These are phyloP conservation scores for Lithophane semibrunnea DNA, from an alignment of 2,888 invertebrate genomes.

Conservation along the genomic window DNA sequence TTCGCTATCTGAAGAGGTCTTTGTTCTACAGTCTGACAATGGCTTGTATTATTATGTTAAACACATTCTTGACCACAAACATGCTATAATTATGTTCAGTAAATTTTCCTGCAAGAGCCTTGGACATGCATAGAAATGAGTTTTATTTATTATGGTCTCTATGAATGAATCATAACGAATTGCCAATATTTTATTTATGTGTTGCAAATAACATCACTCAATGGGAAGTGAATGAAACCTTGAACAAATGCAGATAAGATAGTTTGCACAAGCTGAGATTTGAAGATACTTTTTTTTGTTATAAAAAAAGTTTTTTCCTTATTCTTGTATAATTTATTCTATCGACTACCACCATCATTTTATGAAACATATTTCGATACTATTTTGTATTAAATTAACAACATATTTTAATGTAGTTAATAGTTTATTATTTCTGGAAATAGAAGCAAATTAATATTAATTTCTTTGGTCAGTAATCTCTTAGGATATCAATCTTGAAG, in stretches of 20 bases:
- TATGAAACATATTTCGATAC: not conserved
- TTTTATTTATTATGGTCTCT: constrained; percentile 1
- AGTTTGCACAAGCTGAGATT: constrained; percentile 17
- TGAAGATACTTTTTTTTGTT: not conserved
- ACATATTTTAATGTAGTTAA: too few species aligned
- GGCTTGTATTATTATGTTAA: not conserved
- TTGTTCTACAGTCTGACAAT: not conserved
- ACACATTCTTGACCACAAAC: not conserved
- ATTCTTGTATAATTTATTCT: not conserved
- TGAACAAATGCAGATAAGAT: constrained; percentile 23
- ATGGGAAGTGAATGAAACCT: not conserved
- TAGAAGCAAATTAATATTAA: not conserved
- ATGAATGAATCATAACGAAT: constrained; percentile 7
- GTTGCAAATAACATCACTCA: not conserved
- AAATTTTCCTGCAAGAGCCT: not conserved
- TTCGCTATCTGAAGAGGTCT: not conserved
- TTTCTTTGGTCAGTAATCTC: not conserved
- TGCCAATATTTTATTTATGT: not conserved
- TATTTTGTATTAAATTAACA: too few species aligned
- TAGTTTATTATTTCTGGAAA: not conserved
- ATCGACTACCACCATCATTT: not conserved
- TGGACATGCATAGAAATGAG: not conserved
- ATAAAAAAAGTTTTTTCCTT: not conserved
- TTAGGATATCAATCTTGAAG: not conserved
- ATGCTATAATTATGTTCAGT: not conserved